phyloP scores from a whole-genome alignment of 2,113 vertebrate species.

The Chascanopsetta lugubris region DNA sequence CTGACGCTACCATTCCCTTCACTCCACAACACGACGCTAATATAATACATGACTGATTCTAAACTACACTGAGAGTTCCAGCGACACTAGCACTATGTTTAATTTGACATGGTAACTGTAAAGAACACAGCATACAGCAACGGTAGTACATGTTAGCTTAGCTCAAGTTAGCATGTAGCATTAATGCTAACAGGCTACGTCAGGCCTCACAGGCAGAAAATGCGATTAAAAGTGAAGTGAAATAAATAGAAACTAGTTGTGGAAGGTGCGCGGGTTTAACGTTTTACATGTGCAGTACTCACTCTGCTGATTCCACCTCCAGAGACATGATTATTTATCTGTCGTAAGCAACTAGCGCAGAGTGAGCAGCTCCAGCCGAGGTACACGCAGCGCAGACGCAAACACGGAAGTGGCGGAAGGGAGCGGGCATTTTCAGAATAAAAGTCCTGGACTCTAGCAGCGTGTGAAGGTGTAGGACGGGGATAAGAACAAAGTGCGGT shows the following conservation, averaged over 20 bases:
- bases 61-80: too few relatives aligned
- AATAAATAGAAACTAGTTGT: accelerated
- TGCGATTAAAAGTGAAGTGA: background rate
- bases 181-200: slow-evolving; percentile 28
- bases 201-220: slow-evolving; percentile 27
- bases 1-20: background rate
- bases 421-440: slow-evolving; percentile 37
- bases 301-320: slow-evolving; percentile 85
- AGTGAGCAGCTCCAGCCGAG: background rate
- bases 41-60: too few relatives aligned
- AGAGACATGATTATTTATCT: slow-evolving; percentile 77
- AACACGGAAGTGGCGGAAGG: slow-evolving; percentile 34
- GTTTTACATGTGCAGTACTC: slow-evolving; percentile 67
- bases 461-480: too few relatives aligned
- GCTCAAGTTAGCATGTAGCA: slow-evolving; percentile 36
- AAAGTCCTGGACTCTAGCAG: slow-evolving; percentile 10
- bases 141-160: background rate
- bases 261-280: too few relatives aligned
- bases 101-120: accelerated
- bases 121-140: background rate
- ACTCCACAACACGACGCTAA: accelerated
- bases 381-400: background rate
- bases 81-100: accelerated
- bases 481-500: too few relatives aligned
- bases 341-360: background rate